Conservation (phyloP, 2,888 invertebrate genomes). For the Platynereis dumerilii region DNA sequence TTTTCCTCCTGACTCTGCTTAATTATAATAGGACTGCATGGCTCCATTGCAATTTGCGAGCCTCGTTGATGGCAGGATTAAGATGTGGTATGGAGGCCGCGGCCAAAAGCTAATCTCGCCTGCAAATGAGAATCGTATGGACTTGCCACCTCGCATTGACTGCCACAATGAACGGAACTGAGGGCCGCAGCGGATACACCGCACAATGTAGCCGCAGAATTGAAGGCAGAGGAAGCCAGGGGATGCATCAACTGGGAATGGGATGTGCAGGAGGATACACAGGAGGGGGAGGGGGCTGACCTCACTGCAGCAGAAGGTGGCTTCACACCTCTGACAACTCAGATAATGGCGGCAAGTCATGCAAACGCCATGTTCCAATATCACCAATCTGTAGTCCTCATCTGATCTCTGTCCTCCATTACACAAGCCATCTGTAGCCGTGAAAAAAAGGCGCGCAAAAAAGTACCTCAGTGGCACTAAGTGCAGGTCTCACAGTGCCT, state of each 20-base stretch:
- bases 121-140: conserved; percentile 1
- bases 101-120: conserved; percentile 2
- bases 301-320: background rate
- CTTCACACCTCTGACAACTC: background rate
- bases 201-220: too few species aligned
- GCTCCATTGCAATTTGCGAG: conserved; percentile 8
- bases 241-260: background rate
- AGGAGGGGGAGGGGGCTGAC: background rate
- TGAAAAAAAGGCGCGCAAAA: too few species aligned
- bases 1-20: conserved; percentile 6
- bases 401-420: too few species aligned
- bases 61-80: conserved; percentile 15
- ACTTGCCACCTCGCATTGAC: conserved; percentile 3
- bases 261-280: too few species aligned
- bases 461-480: too few species aligned
- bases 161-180: background rate
- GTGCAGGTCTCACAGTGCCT: too few species aligned
- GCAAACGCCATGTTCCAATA: too few species aligned
- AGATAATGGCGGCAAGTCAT: too few species aligned
- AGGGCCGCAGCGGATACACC: too few species aligned
- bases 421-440: too few species aligned
- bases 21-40: conserved; percentile 21
- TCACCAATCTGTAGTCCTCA: too few species aligned
- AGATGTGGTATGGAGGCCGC: conserved; percentile 8
- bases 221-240: background rate